Evolutionary conservation across 2,797 vertebrate species (phyloP).

Genomic region (Syndactyla subalaris): DNA sequence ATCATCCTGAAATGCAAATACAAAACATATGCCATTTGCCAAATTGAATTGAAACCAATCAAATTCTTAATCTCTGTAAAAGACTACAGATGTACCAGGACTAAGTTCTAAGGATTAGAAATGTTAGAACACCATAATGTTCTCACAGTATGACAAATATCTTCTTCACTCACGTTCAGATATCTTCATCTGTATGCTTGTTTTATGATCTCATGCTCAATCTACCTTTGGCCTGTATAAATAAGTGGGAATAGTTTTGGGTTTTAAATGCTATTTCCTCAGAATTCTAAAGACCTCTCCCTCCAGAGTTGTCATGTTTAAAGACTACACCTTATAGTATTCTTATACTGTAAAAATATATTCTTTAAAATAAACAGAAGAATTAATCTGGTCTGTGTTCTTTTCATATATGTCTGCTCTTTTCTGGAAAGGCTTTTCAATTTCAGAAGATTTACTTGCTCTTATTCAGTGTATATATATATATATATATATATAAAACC

Average conservation of each 20-base stretch:
- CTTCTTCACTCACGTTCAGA: neutral
- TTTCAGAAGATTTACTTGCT: neutral
- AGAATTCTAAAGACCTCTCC: neutral
- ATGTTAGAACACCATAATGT: neutral
- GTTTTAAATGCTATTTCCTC: neutral
- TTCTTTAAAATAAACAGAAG: neutral
- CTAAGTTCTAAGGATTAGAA: neutral
- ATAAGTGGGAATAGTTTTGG: neutral
- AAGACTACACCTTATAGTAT: neutral
- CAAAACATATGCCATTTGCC: neutral
- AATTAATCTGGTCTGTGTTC: neutral
- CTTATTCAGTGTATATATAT: too few relatives aligned
- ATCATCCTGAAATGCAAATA: neutral
- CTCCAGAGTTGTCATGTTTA: neutral
- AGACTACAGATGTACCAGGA: neutral
- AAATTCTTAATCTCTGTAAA: neutral
- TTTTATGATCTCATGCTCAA: neutral
- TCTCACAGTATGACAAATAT: neutral
- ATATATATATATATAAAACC: neutral
- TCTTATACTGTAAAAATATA: neutral
- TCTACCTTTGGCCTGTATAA: neutral
- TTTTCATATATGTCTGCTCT: neutral
- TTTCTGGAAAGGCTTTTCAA: neutral
- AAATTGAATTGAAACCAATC: neutral
- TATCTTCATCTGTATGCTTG: neutral